Percentiles rank a stretch among this genome's conserved stretches.
These are phyloP conservation scores for Benthosema pterotum DNA, from an alignment of 2,797 vertebrate genomes.

Conservation along the genomic window DNA sequence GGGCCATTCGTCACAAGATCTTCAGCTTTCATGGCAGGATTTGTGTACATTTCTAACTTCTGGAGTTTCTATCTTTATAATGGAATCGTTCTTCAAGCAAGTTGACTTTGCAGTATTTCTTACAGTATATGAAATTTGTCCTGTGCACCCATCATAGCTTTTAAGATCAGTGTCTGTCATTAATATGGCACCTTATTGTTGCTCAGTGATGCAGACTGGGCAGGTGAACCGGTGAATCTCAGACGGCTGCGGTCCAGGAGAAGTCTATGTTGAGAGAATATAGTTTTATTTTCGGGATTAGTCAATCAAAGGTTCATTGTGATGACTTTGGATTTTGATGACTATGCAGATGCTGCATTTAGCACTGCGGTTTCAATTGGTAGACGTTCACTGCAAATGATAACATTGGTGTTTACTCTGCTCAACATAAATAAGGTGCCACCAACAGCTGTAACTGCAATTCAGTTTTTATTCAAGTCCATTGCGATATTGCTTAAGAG, in stretches of 20 bases:
- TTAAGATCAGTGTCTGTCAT: no score
- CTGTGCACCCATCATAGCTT: no score
- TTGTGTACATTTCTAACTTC: conserved; percentile 8
- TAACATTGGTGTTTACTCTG: neutral
- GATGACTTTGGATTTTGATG: conserved; percentile 15
- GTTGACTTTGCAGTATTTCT: no score
- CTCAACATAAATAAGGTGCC: conserved; percentile 5
- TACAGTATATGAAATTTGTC: no score
- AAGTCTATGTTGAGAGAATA: conserved; percentile 17
- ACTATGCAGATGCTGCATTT: conserved; percentile 3
- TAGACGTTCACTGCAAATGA: neutral
- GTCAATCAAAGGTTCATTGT: neutral
- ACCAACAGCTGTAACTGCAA: neutral
- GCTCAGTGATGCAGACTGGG: no score
- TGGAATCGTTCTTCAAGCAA: neutral
- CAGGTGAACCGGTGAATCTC: no score
- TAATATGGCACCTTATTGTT: no score
- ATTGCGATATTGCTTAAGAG: conserved; percentile 1
- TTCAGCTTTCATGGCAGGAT: conserved; percentile 16
- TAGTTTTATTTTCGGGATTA: neutral
- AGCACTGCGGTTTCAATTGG: neutral
- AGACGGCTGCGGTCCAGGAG: neutral
- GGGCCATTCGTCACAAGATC: neutral
- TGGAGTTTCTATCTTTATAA: neutral
- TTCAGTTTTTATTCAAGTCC: no score